phyloP scores from a whole-genome alignment of 53 echinoderm and acorn worm species.

The Hippasteria phrygiana region DNA sequence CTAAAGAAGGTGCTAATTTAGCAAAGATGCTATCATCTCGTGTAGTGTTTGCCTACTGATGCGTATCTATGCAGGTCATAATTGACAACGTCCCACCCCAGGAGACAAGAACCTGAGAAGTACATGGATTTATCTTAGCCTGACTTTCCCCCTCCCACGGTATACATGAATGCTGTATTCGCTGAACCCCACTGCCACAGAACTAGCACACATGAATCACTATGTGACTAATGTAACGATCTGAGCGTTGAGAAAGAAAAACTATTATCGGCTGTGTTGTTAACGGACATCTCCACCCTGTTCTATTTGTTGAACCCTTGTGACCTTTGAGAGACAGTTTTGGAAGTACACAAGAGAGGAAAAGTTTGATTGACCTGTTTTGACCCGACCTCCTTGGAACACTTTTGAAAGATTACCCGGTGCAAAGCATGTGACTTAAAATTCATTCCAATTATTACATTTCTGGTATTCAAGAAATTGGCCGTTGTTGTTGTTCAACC shows the following conservation, averaged over 20 bases:
- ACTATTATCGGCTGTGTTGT: conserved; percentile 1
- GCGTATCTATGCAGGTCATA: conserved; percentile 1
- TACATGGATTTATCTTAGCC: too few relatives aligned
- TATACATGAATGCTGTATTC: not conserved
- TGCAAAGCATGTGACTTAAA: too few relatives aligned
- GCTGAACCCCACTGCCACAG: not conserved
- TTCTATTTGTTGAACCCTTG: not conserved
- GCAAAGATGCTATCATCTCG: not conserved
- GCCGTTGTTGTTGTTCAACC: too few relatives aligned
- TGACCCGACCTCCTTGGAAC: not conserved
- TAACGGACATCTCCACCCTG: conserved; percentile 8
- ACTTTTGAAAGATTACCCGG: not conserved
- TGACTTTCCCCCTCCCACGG: not conserved
- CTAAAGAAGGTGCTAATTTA: conserved; percentile 21
- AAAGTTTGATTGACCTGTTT: not conserved
- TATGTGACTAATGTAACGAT: conserved; percentile 28
- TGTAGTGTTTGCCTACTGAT: conserved; percentile 10
- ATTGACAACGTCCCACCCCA: conserved; percentile 17
- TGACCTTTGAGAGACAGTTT: not conserved
- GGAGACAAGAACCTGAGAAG: not conserved
- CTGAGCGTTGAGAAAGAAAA: not conserved
- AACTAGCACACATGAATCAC: conserved; percentile 34
- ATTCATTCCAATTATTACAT: too few relatives aligned
- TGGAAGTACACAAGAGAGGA: not conserved
- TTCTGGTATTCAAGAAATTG: too few relatives aligned